Percentiles rank a stretch among this genome's conserved stretches.
Evolutionary conservation across 2,888 invertebrate species (phyloP).

Genomic region (Patella caerulea): DNA sequence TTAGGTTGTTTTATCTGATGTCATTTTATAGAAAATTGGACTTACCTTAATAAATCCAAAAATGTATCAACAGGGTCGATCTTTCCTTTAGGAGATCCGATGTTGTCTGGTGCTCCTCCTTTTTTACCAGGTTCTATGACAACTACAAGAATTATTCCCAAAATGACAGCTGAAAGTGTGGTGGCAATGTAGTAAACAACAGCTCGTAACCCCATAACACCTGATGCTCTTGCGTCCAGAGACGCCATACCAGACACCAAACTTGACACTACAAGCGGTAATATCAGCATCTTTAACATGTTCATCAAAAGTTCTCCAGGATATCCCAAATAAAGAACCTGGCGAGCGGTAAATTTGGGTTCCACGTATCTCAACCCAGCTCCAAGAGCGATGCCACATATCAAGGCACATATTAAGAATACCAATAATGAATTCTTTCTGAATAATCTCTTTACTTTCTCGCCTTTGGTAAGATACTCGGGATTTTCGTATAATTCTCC

Average conservation of each 20-base stretch:
- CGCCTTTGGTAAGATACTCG: slow-evolving; percentile 3
- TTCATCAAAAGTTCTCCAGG: slow-evolving; percentile 80
- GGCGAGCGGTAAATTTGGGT: slow-evolving; percentile 78
- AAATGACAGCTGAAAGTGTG: slow-evolving; percentile 89
- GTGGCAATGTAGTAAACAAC: slow-evolving; percentile 92
- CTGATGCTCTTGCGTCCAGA: slow-evolving; percentile 89
- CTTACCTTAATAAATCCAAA: slow-evolving; percentile 44
- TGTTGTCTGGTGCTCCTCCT: slow-evolving; percentile 21
- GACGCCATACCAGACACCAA: slow-evolving; percentile 83
- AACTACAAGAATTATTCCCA: slow-evolving; percentile 89
- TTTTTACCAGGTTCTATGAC: slow-evolving; percentile 83
- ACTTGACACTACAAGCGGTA: slow-evolving; percentile 79
- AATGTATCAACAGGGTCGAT: slow-evolving; percentile 45
- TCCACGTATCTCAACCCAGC: slow-evolving; percentile 74
- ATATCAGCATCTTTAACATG: slow-evolving; percentile 79
- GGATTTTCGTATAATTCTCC: background rate
- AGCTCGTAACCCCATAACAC: slow-evolving; percentile 86
- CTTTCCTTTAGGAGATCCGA: slow-evolving; percentile 20
- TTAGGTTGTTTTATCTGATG: no score
- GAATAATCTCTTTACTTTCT: slow-evolving; percentile 22
- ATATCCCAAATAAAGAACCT: slow-evolving; percentile 77
- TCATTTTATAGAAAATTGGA: background rate
- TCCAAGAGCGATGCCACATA: slow-evolving; percentile 75
- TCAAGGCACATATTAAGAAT: slow-evolving; percentile 75
- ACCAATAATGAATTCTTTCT: slow-evolving; percentile 74